phyloP scores from a whole-genome alignment of 2,888 invertebrate species.

The Sinohyriopsis cumingii region DNA sequence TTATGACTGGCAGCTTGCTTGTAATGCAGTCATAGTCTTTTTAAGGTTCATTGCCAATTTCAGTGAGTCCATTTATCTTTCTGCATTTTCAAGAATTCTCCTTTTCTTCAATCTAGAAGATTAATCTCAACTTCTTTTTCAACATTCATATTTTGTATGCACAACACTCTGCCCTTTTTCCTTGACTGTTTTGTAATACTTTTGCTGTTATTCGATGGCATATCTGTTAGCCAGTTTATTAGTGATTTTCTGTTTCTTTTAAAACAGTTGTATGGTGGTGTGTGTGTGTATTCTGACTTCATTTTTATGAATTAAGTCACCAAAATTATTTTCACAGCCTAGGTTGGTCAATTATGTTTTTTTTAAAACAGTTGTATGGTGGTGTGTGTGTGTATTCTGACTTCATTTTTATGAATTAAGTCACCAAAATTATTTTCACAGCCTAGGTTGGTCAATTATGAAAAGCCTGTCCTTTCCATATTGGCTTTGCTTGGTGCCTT shows the following conservation, averaged over 20 bases:
- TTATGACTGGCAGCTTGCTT: slow-evolving; percentile 1
- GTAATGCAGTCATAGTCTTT: too few species aligned
- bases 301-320: not conserved
- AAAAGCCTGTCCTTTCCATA: not conserved
- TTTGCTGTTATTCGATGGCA: too few species aligned
- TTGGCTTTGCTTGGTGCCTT: not conserved
- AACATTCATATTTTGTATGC: too few species aligned
- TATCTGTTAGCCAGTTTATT: too few species aligned
- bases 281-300: too few species aligned
- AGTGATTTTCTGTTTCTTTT: not conserved
- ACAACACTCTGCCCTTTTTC: too few species aligned
- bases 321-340: slow-evolving; percentile 1
- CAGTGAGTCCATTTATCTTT: too few species aligned
- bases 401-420: not conserved
- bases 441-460: slow-evolving; percentile 6
- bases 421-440: slow-evolving; percentile 1
- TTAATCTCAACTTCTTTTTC: too few species aligned
- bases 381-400: not conserved
- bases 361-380: slow-evolving; percentile 12
- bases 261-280: slow-evolving; percentile 7
- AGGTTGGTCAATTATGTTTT: slow-evolving; percentile 9
- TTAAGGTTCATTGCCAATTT: too few species aligned
- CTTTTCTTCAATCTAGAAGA: too few species aligned
- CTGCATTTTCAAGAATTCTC: too few species aligned
- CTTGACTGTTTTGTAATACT: too few species aligned